Percentiles rank a stretch among this genome's conserved stretches.
phyloP scores from a whole-genome alignment of 2,113 vertebrate species.

The Anolis carolinensis region DNA sequence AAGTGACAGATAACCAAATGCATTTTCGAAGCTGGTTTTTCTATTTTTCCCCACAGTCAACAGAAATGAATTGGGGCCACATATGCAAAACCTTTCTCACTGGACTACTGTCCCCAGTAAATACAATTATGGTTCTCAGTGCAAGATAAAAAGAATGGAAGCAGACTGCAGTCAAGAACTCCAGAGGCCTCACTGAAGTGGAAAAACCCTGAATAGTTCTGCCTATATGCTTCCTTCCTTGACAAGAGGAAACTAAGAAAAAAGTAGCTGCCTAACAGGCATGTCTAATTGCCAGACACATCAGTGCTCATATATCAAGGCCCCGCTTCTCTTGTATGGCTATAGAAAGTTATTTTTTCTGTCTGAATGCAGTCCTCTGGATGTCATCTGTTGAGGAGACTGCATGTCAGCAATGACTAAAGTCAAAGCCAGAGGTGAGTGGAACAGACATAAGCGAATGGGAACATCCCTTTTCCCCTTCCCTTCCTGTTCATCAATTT shows the following conservation, averaged over 20 bases:
- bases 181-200: not conserved
- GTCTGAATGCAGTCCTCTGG: not conserved
- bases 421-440: not conserved
- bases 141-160: not conserved
- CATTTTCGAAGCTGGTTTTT: not conserved
- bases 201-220: not conserved
- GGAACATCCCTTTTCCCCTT: not conserved
- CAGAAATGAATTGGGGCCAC: not conserved
- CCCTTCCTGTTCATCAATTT: not conserved
- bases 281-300: not conserved
- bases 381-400: not conserved
- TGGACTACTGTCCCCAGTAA: not conserved
- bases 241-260: not conserved
- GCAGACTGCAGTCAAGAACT: not conserved
- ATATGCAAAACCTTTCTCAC: not conserved
- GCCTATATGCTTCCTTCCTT: not conserved
- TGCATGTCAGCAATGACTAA: not conserved
- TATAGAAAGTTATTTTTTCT: not conserved
- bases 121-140: not conserved
- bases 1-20: not conserved
- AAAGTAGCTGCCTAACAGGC: not conserved
- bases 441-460: not conserved
- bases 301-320: not conserved
- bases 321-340: not conserved
- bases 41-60: not conserved